Evolutionary conservation across 2,113 vertebrate genomes (phyloP), one percentile per base, ranked within the genome.

Genomic region (Podarcis muralis): DNA sequence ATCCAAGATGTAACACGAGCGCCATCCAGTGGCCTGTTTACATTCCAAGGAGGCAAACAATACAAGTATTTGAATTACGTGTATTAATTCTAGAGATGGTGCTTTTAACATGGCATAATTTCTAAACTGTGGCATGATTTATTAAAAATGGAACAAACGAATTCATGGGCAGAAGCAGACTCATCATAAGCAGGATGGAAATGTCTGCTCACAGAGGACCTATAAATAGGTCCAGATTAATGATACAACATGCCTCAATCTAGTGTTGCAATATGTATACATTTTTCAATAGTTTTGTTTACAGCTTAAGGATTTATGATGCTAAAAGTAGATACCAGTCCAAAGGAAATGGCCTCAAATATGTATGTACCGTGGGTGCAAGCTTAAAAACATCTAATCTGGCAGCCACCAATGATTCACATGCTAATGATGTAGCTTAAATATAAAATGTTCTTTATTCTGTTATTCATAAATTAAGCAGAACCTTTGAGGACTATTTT

Each of bases 11-110:
- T 37, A 83, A 1, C 1, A 0, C 27, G 59, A 89, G 87, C 94
- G 86, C 95, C 94, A 94, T 15, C 95, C 95, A 95, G 93, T 0
- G 94, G 91, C 35, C 5, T 16, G 16, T 77, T 59, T 84, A 86
- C 43, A 48, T 40, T 62, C 65, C 78, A 40, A 0, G 0, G 13
- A 37, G 0, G 0, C 0, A 72, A 79, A 68, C 62, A 25, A 30
- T 16, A n/a, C 30, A 80, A 79, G 16, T 15, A 30, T 43, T 40
- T 18, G 11, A 66, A 66, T 20, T 16, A n/a, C n/a, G n/a, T n/a
- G n/a, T n/a, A 0, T 23, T 23, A 2, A 25, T 7, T 18, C 83
- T 25, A 25, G 23, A 11, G 30, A 57, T 32, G 43, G 12, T 18
- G 20, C 22, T 65, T 72, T 72, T 11, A 30, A 57, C 57, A 16